These are phyloP conservation scores for Aeoliscus strigatus DNA, from an alignment of 2,797 vertebrate genomes.

Conservation along the genomic window DNA sequence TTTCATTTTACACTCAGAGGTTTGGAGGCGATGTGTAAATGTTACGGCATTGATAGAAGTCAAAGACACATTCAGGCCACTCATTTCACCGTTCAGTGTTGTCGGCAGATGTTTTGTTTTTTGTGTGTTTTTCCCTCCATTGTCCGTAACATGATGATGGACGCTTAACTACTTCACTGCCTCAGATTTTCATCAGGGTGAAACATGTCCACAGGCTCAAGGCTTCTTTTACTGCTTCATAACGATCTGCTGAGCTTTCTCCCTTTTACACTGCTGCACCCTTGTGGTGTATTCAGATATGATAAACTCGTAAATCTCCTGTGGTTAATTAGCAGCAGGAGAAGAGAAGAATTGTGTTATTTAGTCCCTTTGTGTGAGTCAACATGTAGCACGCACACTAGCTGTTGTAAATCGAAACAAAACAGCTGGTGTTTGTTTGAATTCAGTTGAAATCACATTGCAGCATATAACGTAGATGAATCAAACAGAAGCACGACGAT, in stretches of 20 bases:
- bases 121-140: too few relatives aligned
- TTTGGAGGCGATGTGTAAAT: too few relatives aligned
- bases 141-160: too few relatives aligned
- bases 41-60: too few relatives aligned
- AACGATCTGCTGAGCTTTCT: conserved; percentile 25
- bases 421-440: not conserved
- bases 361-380: conserved; percentile 14
- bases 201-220: conserved; percentile 5
- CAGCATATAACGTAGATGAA: too few relatives aligned
- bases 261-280: conserved; percentile 75
- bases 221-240: conserved; percentile 1
- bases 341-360: conserved; percentile 15
- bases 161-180: not conserved
- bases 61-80: too few relatives aligned
- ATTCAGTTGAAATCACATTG: not conserved
- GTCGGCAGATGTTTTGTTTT: too few relatives aligned
- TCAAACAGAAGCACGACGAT: too few relatives aligned
- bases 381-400: conserved; percentile 1
- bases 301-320: conserved; percentile 21
- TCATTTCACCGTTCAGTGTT: too few relatives aligned
- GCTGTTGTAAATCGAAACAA: conserved; percentile 12
- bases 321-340: conserved; percentile 35
- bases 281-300: conserved; percentile 67
- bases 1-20: too few relatives aligned
- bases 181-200: conserved; percentile 1